phyloP scores from a whole-genome alignment of 2,888 invertebrate genomes.

The Furcula furcula region DNA sequence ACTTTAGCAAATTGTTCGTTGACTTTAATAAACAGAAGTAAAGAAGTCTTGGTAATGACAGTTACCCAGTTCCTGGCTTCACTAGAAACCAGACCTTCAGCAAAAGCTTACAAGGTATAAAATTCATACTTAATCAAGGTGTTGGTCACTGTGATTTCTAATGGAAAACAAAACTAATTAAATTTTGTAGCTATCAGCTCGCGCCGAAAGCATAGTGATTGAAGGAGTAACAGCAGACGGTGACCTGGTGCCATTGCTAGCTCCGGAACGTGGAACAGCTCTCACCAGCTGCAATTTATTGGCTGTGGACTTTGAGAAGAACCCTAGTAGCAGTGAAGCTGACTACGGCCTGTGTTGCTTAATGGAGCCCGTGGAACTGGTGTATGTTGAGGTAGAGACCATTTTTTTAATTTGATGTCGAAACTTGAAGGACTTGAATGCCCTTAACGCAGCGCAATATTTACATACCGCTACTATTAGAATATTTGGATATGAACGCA shows the following conservation, averaged over 20 bases:
- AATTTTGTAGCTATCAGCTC: conserved; percentile 79
- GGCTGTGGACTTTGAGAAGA: conserved; percentile 87
- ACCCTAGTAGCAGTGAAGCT: conserved; percentile 84
- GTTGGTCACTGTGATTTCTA: too few relatives aligned
- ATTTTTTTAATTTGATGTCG: too few relatives aligned
- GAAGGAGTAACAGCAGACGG: conserved; percentile 89
- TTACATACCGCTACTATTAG: too few relatives aligned
- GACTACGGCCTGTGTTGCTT: conserved; percentile 85
- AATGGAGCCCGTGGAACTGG: conserved; percentile 88
- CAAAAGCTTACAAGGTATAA: conserved; percentile 84
- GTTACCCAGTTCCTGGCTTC: conserved; percentile 87
- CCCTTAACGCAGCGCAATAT: too few relatives aligned
- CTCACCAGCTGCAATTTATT: conserved; percentile 86
- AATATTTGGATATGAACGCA: too few relatives aligned
- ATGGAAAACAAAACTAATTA: too few relatives aligned
- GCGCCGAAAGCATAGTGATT: conserved; percentile 88
- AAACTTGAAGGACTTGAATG: too few relatives aligned
- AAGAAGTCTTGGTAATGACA: conserved; percentile 87
- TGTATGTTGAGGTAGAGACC: conserved; percentile 92
- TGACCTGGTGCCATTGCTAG: conserved; percentile 85
- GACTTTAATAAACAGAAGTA: conserved; percentile 84
- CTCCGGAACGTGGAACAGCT: conserved; percentile 64
- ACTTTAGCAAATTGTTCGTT: conserved; percentile 88
- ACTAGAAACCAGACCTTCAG: conserved; percentile 85
- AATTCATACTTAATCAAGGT: too few relatives aligned